These are phyloP conservation scores for Maconellicoccus hirsutus DNA, from an alignment of 1,140 invertebrate genomes.

Conservation along the genomic window DNA sequence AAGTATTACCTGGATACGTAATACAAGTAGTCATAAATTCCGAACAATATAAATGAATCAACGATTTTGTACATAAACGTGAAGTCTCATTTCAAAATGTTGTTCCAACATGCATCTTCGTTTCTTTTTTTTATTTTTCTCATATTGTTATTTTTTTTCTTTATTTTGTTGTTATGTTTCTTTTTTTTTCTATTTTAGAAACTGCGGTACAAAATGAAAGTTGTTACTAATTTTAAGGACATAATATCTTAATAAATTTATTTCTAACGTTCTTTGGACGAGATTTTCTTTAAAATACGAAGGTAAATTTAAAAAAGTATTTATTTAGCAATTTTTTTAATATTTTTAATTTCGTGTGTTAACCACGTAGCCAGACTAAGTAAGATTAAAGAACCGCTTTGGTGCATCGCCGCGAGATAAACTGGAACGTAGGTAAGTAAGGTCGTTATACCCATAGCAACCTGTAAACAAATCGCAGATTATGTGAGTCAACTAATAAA, in stretches of 20 bases:
- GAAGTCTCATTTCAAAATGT: constrained; percentile 5
- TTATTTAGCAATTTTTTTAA: constrained; percentile 15
- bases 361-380: constrained; percentile 83
- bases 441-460: constrained; percentile 77
- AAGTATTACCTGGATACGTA: constrained; percentile 77
- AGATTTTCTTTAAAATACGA: too few species aligned
- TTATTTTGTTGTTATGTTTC: constrained; percentile 17
- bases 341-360: constrained; percentile 70
- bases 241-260: constrained; percentile 7
- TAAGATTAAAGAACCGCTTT: constrained; percentile 82
- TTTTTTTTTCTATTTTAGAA: constrained; percentile 22
- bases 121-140: not conserved
- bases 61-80: constrained; percentile 27
- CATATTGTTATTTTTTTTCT: constrained; percentile 10
- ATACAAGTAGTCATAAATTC: constrained; percentile 81
- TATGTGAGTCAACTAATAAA: not conserved
- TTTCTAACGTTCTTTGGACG: constrained; percentile 10
- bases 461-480: constrained; percentile 45
- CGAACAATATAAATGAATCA: constrained; percentile 37
- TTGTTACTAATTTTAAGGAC: not conserved
- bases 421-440: constrained; percentile 81
- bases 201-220: constrained; percentile 23
- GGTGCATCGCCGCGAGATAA: constrained; percentile 77
- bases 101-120: constrained; percentile 4
- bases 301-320: not conserved